Conservation (phyloP, 1,140 invertebrate species). For the Acyrthosiphon pisum region DNA sequence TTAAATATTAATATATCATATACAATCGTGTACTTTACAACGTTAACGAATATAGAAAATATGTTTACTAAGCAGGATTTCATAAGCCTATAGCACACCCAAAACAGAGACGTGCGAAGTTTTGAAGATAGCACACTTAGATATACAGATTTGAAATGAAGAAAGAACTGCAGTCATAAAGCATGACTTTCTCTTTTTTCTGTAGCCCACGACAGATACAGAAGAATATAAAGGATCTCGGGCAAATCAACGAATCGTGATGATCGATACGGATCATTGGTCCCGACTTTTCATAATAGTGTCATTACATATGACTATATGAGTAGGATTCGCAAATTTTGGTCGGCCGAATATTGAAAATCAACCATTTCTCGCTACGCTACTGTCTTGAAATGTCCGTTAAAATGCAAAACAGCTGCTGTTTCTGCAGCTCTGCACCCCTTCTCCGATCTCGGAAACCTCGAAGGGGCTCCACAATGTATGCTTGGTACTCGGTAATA, state of each 20-base stretch:
- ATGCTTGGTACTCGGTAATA: neutral
- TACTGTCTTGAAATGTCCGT: conserved; percentile 34
- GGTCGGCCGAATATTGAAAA: conserved; percentile 10
- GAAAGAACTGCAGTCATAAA: conserved; percentile 5
- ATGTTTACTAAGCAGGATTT: neutral
- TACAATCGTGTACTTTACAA: neutral
- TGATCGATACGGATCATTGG: conserved; percentile 53
- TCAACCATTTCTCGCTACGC: neutral
- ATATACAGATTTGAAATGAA: conserved; percentile 36
- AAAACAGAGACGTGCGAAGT: conserved; percentile 48
- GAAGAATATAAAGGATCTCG: conserved; percentile 36
- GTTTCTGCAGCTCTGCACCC: neutral
- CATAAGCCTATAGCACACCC: conserved; percentile 36
- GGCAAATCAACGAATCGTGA: conserved; percentile 55
- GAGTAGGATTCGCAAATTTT: neutral
- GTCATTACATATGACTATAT: conserved; percentile 12
- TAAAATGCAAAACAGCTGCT: conserved; percentile 49
- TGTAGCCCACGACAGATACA: conserved; percentile 48
- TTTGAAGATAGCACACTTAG: conserved; percentile 48
- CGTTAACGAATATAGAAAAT: neutral
- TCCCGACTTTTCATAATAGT: conserved; percentile 51
- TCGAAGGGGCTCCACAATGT: neutral
- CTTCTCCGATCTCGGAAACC: neutral
- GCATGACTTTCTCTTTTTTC: conserved; percentile 51
- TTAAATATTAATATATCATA: neutral